Evolutionary conservation across 2,888 invertebrate species (phyloP).

Genomic region (Harpagoxenus sublaevis): DNA sequence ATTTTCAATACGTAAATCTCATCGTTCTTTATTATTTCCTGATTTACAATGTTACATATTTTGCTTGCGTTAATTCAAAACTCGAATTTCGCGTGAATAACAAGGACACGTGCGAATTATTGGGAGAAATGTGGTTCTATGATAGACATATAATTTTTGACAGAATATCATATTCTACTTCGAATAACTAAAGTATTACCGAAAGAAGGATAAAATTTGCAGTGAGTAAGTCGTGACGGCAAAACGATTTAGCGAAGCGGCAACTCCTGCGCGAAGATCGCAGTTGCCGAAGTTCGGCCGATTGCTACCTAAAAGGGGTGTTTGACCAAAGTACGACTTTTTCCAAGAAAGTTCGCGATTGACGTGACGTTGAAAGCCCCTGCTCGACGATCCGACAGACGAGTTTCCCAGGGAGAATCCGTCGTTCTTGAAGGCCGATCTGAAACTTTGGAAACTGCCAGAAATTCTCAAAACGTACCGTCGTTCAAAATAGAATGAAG

Average conservation of each 20-base stretch:
- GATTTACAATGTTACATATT: background rate
- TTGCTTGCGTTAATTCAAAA: background rate
- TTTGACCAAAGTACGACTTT: constrained; percentile 64
- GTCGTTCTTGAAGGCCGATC: constrained; percentile 37
- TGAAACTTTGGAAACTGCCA: constrained; percentile 62
- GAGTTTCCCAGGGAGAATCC: constrained; percentile 49
- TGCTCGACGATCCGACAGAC: constrained; percentile 50
- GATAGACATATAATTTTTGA: background rate
- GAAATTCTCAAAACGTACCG: constrained; percentile 48
- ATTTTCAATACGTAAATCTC: background rate
- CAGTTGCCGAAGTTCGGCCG: constrained; percentile 56
- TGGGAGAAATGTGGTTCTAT: background rate
- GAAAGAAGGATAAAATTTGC: constrained; percentile 25
- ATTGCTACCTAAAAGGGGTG: constrained; percentile 67
- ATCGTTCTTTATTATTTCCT: background rate
- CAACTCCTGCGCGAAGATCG: constrained; percentile 49
- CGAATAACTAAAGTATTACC: background rate
- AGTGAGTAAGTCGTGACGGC: constrained; percentile 19
- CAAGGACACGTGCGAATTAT: background rate
- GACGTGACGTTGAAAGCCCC: constrained; percentile 63
- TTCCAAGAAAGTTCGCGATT: constrained; percentile 68
- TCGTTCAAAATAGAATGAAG: constrained; percentile 15
- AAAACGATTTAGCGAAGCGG: constrained; percentile 47
- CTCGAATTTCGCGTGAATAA: background rate
- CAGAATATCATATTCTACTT: background rate